Conservation (phyloP, 2,888 invertebrate species). For the Argynnis bischoffii region DNA sequence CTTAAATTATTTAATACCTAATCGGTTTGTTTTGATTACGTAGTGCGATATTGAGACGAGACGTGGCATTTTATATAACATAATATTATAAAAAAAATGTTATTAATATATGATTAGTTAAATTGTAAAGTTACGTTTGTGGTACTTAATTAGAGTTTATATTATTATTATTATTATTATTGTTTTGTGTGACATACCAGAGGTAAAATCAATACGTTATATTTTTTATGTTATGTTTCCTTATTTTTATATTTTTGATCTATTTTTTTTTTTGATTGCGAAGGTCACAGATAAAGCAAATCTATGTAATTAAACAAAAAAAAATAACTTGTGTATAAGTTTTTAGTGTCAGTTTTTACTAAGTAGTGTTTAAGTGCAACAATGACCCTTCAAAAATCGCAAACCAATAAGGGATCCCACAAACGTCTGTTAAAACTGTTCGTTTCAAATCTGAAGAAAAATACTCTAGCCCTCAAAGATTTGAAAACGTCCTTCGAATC, state of each 20-base stretch:
- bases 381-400: conserved; percentile 52
- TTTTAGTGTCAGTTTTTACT: not conserved
- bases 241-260: not conserved
- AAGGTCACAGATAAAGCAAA: conserved; percentile 29
- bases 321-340: not conserved
- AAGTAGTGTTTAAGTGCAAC: conserved; percentile 16
- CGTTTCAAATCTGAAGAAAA: conserved; percentile 63
- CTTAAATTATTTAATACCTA: not conserved
- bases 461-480: conserved; percentile 66
- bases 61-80: not conserved
- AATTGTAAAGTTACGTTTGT: not conserved
- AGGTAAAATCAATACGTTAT: not conserved
- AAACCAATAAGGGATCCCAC: conserved; percentile 48
- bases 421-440: conserved; percentile 61
- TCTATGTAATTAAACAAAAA: not conserved
- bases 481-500: conserved; percentile 61
- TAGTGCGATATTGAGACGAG: not conserved
- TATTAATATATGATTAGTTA: too few species aligned
- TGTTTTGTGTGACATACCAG: conserved; percentile 14
- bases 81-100: too few species aligned
- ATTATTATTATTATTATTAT: not conserved
- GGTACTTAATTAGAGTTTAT: not conserved
- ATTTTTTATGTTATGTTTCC: not conserved
- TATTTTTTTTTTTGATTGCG: not conserved
- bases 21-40: not conserved